phyloP scores from a whole-genome alignment of 2,113 vertebrate species.

The Thalassarche chlororhynchos region DNA sequence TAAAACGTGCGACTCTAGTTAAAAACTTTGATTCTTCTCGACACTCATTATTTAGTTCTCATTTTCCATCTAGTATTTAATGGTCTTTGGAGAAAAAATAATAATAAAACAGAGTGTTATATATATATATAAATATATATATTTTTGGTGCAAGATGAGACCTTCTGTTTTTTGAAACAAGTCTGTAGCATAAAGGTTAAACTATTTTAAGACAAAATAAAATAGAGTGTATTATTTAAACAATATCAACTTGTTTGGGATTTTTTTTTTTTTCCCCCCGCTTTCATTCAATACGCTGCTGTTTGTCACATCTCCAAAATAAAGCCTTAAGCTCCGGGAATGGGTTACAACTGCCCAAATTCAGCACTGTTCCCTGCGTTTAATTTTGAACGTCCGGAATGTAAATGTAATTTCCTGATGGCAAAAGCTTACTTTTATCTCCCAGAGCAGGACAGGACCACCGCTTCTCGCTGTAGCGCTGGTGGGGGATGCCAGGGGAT shows the following conservation, averaged over 20 bases:
- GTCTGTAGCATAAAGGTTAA: constrained; percentile 96
- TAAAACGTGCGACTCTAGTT: constrained; percentile 50
- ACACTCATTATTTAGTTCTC: constrained; percentile 75
- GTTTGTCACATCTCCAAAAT: background rate
- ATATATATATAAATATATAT: constrained; percentile 79
- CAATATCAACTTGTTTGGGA: constrained; percentile 52
- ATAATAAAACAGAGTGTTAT: constrained; percentile 85
- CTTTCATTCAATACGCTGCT: background rate
- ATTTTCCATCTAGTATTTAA: constrained; percentile 89
- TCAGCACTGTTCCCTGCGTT: background rate
- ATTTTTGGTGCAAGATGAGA: constrained; percentile 87
- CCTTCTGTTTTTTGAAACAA: constrained; percentile 90
- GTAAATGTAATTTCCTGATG: background rate
- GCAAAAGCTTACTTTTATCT: background rate
- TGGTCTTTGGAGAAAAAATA: constrained; percentile 83
- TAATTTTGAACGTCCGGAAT: background rate
- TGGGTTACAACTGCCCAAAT: background rate
- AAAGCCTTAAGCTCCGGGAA: background rate
- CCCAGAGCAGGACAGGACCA: background rate
- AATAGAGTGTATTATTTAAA: constrained; percentile 95
- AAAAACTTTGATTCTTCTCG: constrained; percentile 52
- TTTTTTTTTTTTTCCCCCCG: background rate
- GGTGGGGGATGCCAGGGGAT: background rate
- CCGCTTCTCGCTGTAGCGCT: fast-evolving
- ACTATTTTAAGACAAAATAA: constrained; percentile 96